Percentiles rank a stretch among this genome's conserved stretches.
phyloP scores from a whole-genome alignment of 2,113 vertebrate species.

The Peromyscus maniculatus region DNA sequence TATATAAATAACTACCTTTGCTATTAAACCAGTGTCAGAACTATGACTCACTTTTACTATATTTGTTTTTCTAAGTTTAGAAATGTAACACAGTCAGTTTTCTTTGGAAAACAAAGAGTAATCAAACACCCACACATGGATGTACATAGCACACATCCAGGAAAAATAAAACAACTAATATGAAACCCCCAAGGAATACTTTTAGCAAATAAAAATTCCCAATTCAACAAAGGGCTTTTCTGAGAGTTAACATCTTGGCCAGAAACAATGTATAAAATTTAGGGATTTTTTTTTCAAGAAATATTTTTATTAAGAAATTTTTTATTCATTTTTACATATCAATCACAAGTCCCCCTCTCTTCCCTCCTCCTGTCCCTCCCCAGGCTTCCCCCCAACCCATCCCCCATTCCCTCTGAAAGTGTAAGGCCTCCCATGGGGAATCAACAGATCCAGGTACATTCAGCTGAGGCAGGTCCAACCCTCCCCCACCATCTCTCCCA shows the following conservation, averaged over 20 bases:
- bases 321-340: no score
- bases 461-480: no score
- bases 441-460: no score
- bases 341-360: no score
- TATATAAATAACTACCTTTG: conserved; percentile 66
- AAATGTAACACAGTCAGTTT: conserved; percentile 57
- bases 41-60: conserved; percentile 72
- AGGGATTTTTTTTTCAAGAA: no score
- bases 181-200: not conserved
- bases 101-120: conserved; percentile 37
- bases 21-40: conserved; percentile 33
- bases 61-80: conserved; percentile 69
- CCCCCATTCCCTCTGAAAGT: no score
- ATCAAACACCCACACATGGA: not conserved
- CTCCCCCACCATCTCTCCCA: no score
- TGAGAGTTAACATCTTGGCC: not conserved
- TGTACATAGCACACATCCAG: not conserved
- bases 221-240: not conserved
- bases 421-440: no score
- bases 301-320: no score
- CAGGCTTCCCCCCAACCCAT: no score
- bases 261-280: not conserved
- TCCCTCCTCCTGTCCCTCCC: no score
- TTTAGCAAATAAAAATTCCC: not conserved
- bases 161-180: not conserved